Evolutionary conservation across 30 jellyfish, hydroid and myxozoan species (phyloP).

Genomic region (Cassiopea xamachana): DNA sequence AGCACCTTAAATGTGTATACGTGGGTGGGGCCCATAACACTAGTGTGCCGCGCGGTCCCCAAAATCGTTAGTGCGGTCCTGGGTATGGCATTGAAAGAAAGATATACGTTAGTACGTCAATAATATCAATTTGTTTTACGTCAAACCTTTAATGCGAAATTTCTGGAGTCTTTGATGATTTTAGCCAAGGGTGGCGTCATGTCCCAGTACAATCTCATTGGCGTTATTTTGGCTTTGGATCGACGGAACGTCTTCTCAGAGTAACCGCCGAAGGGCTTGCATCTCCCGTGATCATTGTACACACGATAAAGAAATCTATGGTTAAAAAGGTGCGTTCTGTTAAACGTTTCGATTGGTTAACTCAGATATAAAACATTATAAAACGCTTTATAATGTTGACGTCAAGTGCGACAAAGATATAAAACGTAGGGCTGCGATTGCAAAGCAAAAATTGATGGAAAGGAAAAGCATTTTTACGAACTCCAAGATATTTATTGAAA

Average conservation of each 20-base stretch:
- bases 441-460: too few relatives aligned
- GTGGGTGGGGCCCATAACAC: too few relatives aligned
- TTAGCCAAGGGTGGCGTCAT: slow-evolving; percentile 76
- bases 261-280: slow-evolving; percentile 93
- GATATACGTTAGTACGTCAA: not conserved
- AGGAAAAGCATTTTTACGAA: too few relatives aligned
- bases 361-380: too few relatives aligned
- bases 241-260: slow-evolving; percentile 67
- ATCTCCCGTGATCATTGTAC: slow-evolving; percentile 87
- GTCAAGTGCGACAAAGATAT: too few relatives aligned
- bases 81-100: not conserved
- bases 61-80: not conserved
- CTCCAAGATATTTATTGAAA: too few relatives aligned
- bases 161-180: slow-evolving; percentile 75
- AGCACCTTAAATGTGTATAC: too few relatives aligned
- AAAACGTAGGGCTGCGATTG: too few relatives aligned
- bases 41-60: too few relatives aligned
- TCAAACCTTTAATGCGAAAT: slow-evolving; percentile 82
- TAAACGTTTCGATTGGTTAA: too few relatives aligned
- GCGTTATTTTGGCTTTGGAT: slow-evolving; percentile 89
- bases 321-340: not conserved
- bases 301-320: slow-evolving; percentile 86
- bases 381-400: too few relatives aligned
- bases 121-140: not conserved
- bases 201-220: slow-evolving; percentile 95